Evolutionary conservation across 2,888 invertebrate species (phyloP).

Genomic region (Tetrapedia diversipes): DNA sequence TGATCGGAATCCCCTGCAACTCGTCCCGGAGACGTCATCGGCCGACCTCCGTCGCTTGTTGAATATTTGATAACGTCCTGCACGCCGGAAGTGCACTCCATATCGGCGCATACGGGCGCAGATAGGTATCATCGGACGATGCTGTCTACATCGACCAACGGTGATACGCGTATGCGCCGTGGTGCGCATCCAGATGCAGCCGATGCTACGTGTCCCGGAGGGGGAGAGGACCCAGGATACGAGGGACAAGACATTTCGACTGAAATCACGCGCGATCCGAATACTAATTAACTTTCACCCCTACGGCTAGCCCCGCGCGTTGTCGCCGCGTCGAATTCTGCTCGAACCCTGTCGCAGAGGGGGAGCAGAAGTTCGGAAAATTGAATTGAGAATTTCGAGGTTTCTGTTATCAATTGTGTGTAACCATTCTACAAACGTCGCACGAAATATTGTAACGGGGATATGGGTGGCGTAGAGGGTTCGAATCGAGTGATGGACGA

Average conservation of each 20-base stretch:
- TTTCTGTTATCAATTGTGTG: no score
- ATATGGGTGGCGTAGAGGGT: no score
- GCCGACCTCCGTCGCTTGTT: slow-evolving; percentile 49
- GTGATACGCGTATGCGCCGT: slow-evolving; percentile 57
- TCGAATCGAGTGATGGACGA: no score
- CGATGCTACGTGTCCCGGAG: slow-evolving; percentile 35
- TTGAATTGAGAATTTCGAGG: no score
- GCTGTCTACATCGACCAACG: slow-evolving; percentile 50
- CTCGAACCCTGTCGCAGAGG: neutral
- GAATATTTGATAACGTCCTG: slow-evolving; percentile 71
- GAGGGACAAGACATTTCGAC: slow-evolving; percentile 36
- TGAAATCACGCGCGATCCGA: slow-evolving; percentile 12
- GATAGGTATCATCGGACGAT: slow-evolving; percentile 59
- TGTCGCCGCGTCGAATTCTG: neutral
- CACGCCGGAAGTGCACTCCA: slow-evolving; percentile 66
- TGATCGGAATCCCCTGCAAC: slow-evolving; percentile 33
- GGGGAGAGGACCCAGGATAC: slow-evolving; percentile 4
- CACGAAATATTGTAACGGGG: no score
- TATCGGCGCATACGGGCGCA: slow-evolving; percentile 60
- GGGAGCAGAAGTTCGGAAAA: neutral
- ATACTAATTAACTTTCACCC: slow-evolving; percentile 42
- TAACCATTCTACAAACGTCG: no score
- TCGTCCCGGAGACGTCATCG: slow-evolving; percentile 39
- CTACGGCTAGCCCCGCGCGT: neutral
- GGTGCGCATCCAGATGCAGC: slow-evolving; percentile 57